These are phyloP conservation scores for Matsumurasca onukii DNA, from an alignment of 1,140 invertebrate genomes.

Conservation along the genomic window DNA sequence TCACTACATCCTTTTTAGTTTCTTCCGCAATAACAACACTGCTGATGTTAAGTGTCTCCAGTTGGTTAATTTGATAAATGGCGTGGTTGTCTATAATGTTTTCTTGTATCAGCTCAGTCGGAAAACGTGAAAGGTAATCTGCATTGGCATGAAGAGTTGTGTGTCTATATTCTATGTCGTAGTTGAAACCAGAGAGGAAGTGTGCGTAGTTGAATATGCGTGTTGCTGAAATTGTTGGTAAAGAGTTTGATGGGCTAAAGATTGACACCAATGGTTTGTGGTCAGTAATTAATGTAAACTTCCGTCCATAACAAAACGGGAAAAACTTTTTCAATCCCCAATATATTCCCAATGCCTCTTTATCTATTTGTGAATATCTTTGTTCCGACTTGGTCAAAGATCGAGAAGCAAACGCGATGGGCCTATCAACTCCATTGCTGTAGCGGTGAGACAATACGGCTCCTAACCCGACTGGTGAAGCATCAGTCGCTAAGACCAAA, in stretches of 20 bases:
- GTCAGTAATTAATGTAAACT: background rate
- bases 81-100: slow-evolving; percentile 29
- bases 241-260: background rate
- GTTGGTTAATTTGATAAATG: background rate
- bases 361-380: slow-evolving; percentile 46
- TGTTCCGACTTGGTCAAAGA: slow-evolving; percentile 48
- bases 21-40: background rate
- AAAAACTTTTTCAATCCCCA: slow-evolving; percentile 48
- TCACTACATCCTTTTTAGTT: background rate
- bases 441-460: slow-evolving; percentile 50
- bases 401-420: slow-evolving; percentile 51
- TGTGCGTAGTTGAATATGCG: background rate
- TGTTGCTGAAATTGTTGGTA: background rate
- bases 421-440: slow-evolving; percentile 46
- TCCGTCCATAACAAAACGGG: slow-evolving; percentile 38
- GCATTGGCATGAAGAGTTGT: background rate
- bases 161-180: background rate
- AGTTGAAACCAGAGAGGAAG: background rate
- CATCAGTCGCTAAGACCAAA: slow-evolving; percentile 52
- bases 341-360: slow-evolving; percentile 46
- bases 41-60: background rate
- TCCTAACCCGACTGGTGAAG: slow-evolving; percentile 52
- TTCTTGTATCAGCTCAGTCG: slow-evolving; percentile 54
- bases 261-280: background rate
- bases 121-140: slow-evolving; percentile 11